Evolutionary conservation across 2,888 invertebrate species (phyloP).

Genomic region (Biston stratarius): DNA sequence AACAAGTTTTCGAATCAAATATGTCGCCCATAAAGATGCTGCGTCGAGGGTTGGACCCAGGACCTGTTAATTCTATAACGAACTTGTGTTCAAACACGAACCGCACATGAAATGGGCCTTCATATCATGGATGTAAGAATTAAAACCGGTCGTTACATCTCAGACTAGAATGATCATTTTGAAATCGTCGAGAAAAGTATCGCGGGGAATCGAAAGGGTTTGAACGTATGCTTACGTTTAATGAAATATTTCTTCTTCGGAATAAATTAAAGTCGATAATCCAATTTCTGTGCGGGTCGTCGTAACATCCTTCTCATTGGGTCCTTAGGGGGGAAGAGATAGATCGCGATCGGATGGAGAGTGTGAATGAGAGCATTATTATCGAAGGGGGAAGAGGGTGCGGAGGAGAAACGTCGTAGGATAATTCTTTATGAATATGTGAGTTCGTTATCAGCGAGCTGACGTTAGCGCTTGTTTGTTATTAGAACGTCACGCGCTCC

Average conservation of each 20-base stretch:
- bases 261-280: slow-evolving; percentile 86
- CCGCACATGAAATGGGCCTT: slow-evolving; percentile 75
- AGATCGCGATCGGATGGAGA: slow-evolving; percentile 81
- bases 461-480: slow-evolving; percentile 67
- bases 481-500: slow-evolving; percentile 55
- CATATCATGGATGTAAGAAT: slow-evolving; percentile 81
- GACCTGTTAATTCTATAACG: slow-evolving; percentile 79
- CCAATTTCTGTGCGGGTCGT: slow-evolving; percentile 67
- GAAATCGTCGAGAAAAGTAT: slow-evolving; percentile 68
- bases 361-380: slow-evolving; percentile 85
- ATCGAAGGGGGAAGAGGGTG: slow-evolving; percentile 68
- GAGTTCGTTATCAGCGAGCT: slow-evolving; percentile 82
- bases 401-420: slow-evolving; percentile 69
- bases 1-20: slow-evolving; percentile 87
- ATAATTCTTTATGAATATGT: slow-evolving; percentile 87
- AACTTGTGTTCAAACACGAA: slow-evolving; percentile 71
- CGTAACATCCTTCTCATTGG: slow-evolving; percentile 71
- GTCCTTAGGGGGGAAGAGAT: slow-evolving; percentile 80
- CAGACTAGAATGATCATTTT: slow-evolving; percentile 79
- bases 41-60: slow-evolving; percentile 81
- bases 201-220: slow-evolving; percentile 78
- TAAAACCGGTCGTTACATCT: slow-evolving; percentile 80
- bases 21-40: slow-evolving; percentile 86
- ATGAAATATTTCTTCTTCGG: slow-evolving; percentile 84
- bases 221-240: slow-evolving; percentile 71